phyloP scores from a whole-genome alignment of 64 coral and sea anemone genomes.

The Pachyseris speciosa region DNA sequence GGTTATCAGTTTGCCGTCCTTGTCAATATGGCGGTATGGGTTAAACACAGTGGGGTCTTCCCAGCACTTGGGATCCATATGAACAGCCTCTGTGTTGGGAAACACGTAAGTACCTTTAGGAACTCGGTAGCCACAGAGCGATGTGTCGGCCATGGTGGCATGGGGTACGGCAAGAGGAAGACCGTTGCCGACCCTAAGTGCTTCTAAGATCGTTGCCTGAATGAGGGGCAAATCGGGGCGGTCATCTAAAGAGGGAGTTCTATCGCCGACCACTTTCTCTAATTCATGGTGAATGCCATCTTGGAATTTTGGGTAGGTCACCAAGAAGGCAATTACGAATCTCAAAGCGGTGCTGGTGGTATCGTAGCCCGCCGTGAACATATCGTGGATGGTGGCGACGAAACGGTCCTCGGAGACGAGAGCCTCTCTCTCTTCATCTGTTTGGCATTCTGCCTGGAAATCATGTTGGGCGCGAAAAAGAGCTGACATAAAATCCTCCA shows the following conservation, averaged over 20 bases:
- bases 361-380: conserved; percentile 36
- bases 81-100: conserved; percentile 15
- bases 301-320: background rate
- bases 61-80: conserved; percentile 25
- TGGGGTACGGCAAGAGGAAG: conserved; percentile 5
- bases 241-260: background rate
- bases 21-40: conserved; percentile 33
- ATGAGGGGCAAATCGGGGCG: conserved; percentile 8
- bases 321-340: conserved; percentile 16
- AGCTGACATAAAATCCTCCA: background rate
- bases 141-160: background rate
- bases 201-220: conserved; percentile 19
- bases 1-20: conserved; percentile 5
- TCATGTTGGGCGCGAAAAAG: conserved; percentile 22
- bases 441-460: background rate
- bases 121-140: conserved; percentile 24
- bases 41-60: conserved; percentile 22
- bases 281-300: conserved; percentile 2
- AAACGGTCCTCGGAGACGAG: conserved; percentile 15
- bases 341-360: conserved; percentile 39
- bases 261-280: background rate
- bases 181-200: background rate
- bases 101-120: background rate
- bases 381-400: conserved; percentile 10
- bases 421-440: background rate